A percentile compares a stretch with the other conserved stretches of the same genome.
phyloP scores from a whole-genome alignment of 2,888 invertebrate species.

The Cryptocephalus primarius region DNA sequence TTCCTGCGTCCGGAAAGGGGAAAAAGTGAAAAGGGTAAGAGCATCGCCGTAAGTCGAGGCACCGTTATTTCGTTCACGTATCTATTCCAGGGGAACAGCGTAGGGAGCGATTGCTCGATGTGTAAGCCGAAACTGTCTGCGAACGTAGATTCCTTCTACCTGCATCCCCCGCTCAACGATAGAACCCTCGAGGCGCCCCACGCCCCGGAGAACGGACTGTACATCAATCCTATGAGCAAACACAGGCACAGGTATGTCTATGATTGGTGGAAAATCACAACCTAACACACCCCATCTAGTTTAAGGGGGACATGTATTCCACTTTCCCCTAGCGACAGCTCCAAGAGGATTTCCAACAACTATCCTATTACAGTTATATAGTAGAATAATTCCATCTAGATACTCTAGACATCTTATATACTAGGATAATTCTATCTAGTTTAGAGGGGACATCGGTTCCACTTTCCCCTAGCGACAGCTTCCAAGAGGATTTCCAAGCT shows the following conservation, averaged over 20 bases:
- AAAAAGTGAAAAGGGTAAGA: conserved; percentile 33
- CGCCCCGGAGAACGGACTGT: conserved; percentile 65
- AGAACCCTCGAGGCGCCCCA: conserved; percentile 34
- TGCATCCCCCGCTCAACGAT: conserved; percentile 53
- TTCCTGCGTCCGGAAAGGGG: conserved; percentile 36
- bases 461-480: too few relatives aligned
- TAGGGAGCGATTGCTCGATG: conserved; percentile 33
- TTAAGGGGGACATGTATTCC: too few relatives aligned
- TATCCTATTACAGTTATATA: too few relatives aligned
- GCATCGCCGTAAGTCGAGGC: not conserved
- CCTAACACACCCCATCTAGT: too few relatives aligned
- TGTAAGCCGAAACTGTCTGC: conserved; percentile 33
- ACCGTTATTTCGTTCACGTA: not conserved
- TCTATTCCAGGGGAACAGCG: conserved; percentile 24
- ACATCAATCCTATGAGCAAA: conserved; percentile 69
- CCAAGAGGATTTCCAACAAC: too few relatives aligned
- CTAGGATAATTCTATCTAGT: too few relatives aligned
- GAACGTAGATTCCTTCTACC: conserved; percentile 55
- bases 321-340: too few relatives aligned
- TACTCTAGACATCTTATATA: too few relatives aligned
- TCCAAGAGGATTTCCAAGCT: too few relatives aligned
- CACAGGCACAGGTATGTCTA: conserved; percentile 30
- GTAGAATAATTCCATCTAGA: too few relatives aligned
- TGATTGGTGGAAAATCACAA: not conserved
- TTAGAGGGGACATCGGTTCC: too few relatives aligned